Base-by-base conservation (phyloP, 1,140 invertebrate species). In the Rhagoletis zephyria region DNA sequence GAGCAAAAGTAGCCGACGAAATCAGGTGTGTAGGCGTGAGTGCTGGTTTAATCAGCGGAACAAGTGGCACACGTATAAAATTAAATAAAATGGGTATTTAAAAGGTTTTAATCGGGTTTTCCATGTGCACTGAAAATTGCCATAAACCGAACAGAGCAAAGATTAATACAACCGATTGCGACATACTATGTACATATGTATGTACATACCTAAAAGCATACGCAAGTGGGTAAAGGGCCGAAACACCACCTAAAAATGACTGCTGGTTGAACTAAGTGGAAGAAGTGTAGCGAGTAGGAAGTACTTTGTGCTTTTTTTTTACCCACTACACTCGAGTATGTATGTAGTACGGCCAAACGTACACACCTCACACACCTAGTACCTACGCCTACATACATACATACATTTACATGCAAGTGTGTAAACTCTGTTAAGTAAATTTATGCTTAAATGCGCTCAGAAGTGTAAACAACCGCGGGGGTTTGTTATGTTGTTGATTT, bases 101-200 rank as follows among this genome's bases (percentile, higher is more conserved):
- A 81, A 81, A 81, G 74, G 74, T 81, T 81, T 81, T 56, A 81
- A 81, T 81, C 51, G 74, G 51, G 74, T 51, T 81, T 81, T 56
- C 74, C 74, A 56, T 19, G 74, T 56, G 48, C 48, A 81, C 51
- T 51, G 74, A 81, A 81, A 30, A 81, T 56, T 81, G 74, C 74
- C 74, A 51, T 19, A 81, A 81, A 48, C 74, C 74, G 74, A 59
- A 51, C 16, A 7, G 74, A 81, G 74, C 48, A 81, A 56, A 56
- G 48, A 81, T 81, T 81, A 81, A 81, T 81, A 81, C 74, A 81
- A 81, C 45, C 19, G 74, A 56, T 81, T 81, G 74, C 48, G 7
- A 56, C 12, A 16, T 30, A 81, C 30, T n/a, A 30, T 30, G 30
- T 56, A 56, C 2, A 7, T 56, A 6, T 56, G 5, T 56, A 56